Evolutionary conservation across 2,113 vertebrate genomes (phyloP).

Genomic region (Rousettus leschenaultii): DNA sequence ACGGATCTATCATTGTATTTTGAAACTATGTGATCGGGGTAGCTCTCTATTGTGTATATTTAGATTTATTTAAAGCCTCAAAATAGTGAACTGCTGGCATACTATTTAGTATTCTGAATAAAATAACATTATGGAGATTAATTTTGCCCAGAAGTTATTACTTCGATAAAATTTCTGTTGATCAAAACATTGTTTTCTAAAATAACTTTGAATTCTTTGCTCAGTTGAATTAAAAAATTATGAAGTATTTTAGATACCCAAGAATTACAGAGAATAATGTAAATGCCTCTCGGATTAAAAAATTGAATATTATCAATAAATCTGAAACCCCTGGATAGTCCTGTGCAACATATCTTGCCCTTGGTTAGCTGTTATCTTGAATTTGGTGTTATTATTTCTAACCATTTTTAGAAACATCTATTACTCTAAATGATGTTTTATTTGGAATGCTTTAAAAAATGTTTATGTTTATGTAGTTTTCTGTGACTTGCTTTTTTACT

Average conservation of each 20-base stretch:
- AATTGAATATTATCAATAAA: background rate
- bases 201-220: background rate
- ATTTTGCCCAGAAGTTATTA: background rate
- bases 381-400: background rate
- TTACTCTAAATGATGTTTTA: background rate
- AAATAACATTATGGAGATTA: background rate
- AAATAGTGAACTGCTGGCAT: slow-evolving; percentile 50
- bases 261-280: background rate
- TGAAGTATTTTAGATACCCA: background rate
- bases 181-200: slow-evolving; percentile 7
- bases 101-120: slow-evolving; percentile 13
- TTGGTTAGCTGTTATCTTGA: background rate
- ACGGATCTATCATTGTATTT: background rate
- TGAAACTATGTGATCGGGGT: background rate
- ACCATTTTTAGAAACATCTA: background rate
- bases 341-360: background rate
- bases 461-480: background rate
- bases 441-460: background rate
- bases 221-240: background rate
- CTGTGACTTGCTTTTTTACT: background rate
- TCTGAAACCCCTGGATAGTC: background rate
- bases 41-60: background rate
- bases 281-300: background rate
- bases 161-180: background rate
- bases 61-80: slow-evolving; percentile 31